Evolutionary conservation across 2,797 vertebrate species (phyloP), one percentile per base, ranked within the genome.

Genomic region (Neosalanx taihuensis): DNA sequence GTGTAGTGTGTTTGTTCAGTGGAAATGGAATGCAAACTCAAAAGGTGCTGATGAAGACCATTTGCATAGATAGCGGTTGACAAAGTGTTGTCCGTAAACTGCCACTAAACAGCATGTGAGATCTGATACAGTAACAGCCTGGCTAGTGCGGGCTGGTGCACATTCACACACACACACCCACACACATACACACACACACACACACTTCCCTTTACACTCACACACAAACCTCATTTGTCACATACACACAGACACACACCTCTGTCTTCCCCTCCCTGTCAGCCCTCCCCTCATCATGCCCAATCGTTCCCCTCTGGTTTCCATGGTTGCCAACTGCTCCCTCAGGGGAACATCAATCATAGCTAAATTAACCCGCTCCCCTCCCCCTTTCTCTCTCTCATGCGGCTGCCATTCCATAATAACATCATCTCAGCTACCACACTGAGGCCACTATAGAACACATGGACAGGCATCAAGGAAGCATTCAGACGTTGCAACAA

Each of bases 51-150:
- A 73, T 84, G 64, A 59, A 60, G 29, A 41, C 57, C 82, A 81
- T 89, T 86, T 89, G 86, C 86, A 89, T 86, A 84, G 81, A 85
- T 77, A 81, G 75, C 81, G 84, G 81, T 76, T 84, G 81, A 85
- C 85, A 89, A 78, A 62, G 72, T 75, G 82, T 82, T 72, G 80
- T 69, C 78, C 77, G 81, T 77, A 80, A 87, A 89, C 79, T 72
- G 80, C 76, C 77, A 79, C 82, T 88, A 81, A 88, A 85, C 80
- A 81, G 78, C 80, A 72, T 67, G 26, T 79, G 80, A 58, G 79
- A 82, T 66, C 77, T 74, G 75, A 85, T 81, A 74, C 41, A 78
- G 67, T 74, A 83, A 79, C 35, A 65, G 46, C 23, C 26, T 20
- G 64, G 64, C 64, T 65, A 46, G 35, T 6, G 13, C 6, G 9